phyloP scores from a whole-genome alignment of 1,140 invertebrate species.

The Temnothorax curvispinosus region DNA sequence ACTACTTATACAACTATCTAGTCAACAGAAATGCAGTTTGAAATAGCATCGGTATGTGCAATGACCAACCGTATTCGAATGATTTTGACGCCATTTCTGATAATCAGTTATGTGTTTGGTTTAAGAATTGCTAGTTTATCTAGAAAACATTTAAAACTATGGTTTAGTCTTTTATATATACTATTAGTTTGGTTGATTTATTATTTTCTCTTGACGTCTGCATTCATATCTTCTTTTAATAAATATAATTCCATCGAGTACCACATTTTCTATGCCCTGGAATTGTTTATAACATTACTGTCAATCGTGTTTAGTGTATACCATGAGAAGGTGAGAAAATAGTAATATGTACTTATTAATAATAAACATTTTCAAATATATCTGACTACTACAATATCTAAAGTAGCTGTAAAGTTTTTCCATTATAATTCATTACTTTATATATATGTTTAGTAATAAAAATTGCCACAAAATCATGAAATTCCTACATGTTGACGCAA shows the following conservation, averaged over 20 bases:
- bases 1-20: not conserved
- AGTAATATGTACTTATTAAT: not conserved
- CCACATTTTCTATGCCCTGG: not conserved
- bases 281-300: not conserved
- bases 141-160: not conserved
- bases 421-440: not conserved
- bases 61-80: not conserved
- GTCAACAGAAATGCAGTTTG: not conserved
- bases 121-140: not conserved
- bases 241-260: not conserved
- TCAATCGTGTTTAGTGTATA: not conserved
- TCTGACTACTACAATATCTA: not conserved
- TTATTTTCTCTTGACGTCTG: not conserved
- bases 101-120: not conserved
- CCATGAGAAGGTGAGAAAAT: constrained; percentile 13
- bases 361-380: not conserved
- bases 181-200: not conserved
- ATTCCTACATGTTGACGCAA: not conserved
- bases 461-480: not conserved
- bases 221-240: not conserved
- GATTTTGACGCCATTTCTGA: not conserved
- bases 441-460: not conserved
- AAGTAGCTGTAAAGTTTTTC: not conserved
- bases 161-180: constrained; percentile 10
- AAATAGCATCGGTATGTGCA: not conserved